These are phyloP conservation scores for Amazona guildingii DNA, from an alignment of 2,113 vertebrate genomes.

Conservation along the genomic window DNA sequence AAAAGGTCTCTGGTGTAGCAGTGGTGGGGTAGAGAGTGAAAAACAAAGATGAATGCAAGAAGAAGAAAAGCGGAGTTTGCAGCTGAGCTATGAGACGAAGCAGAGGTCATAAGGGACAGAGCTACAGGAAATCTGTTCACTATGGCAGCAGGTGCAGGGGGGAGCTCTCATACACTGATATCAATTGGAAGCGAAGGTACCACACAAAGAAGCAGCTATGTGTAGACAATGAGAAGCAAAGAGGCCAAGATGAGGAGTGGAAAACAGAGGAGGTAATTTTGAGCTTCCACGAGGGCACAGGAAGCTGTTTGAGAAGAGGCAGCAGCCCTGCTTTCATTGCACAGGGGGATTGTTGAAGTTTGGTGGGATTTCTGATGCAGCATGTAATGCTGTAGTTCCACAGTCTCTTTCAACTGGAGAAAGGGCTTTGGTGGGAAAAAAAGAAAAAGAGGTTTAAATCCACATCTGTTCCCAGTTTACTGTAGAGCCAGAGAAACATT, in stretches of 20 bases:
- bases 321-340: not conserved
- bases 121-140: slow-evolving; percentile 47
- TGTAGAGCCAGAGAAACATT: not conserved
- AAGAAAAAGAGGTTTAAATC: not conserved
- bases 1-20: not conserved
- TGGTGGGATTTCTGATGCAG: not conserved
- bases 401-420: not conserved
- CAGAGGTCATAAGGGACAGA: not conserved
- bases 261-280: not conserved
- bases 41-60: slow-evolving; percentile 33
- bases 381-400: not conserved
- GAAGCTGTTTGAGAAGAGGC: not conserved
- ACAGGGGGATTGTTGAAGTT: not conserved
- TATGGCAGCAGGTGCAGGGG: slow-evolving; percentile 33
- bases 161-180: not conserved
- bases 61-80: slow-evolving; percentile 15
- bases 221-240: not conserved
- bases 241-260: not conserved
- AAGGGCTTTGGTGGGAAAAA: not conserved
- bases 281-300: not conserved
- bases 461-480: not conserved
- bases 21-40: not conserved
- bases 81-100: slow-evolving; percentile 4
- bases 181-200: not conserved
- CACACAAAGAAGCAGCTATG: slow-evolving; percentile 22